Evolutionary conservation across 2,113 vertebrate species (phyloP).

Genomic region (Silurus meridionalis): DNA sequence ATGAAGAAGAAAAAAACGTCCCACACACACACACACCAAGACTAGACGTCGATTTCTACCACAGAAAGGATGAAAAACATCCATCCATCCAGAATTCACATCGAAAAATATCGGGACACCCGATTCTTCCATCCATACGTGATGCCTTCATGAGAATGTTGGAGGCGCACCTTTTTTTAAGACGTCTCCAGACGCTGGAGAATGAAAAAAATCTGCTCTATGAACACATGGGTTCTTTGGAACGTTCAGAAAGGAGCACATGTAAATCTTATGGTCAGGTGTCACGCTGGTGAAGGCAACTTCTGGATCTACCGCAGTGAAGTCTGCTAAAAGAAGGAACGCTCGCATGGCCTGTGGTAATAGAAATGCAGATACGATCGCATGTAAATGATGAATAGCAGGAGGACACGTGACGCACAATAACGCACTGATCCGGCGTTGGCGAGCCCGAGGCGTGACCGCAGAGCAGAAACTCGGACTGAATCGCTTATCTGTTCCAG

Average conservation of each 20-base stretch:
- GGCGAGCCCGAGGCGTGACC: constrained; percentile 7
- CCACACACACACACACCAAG: not conserved
- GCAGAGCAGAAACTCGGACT: constrained; percentile 16
- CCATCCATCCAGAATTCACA: not conserved
- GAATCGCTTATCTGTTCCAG: constrained; percentile 47
- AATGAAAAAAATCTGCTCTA: too few species aligned
- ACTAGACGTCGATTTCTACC: not conserved
- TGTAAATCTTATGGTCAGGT: too few species aligned
- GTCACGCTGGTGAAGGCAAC: too few species aligned
- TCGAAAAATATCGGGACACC: too few species aligned
- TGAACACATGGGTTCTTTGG: too few species aligned
- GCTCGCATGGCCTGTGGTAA: not conserved
- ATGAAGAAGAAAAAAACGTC: not conserved
- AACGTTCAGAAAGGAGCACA: too few species aligned
- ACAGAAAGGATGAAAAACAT: not conserved
- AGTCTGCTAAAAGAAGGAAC: not conserved
- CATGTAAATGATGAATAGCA: too few species aligned
- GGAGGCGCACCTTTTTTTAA: too few species aligned
- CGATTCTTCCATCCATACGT: too few species aligned
- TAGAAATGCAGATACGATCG: not conserved
- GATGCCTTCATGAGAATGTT: too few species aligned
- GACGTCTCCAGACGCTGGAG: too few species aligned
- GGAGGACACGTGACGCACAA: not conserved
- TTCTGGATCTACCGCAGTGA: too few species aligned
- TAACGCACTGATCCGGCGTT: not conserved